A percentile compares a stretch with the other conserved stretches of the same genome.
Evolutionary conservation across 2,888 invertebrate species (phyloP).

Genomic region (Cephus pulcher): DNA sequence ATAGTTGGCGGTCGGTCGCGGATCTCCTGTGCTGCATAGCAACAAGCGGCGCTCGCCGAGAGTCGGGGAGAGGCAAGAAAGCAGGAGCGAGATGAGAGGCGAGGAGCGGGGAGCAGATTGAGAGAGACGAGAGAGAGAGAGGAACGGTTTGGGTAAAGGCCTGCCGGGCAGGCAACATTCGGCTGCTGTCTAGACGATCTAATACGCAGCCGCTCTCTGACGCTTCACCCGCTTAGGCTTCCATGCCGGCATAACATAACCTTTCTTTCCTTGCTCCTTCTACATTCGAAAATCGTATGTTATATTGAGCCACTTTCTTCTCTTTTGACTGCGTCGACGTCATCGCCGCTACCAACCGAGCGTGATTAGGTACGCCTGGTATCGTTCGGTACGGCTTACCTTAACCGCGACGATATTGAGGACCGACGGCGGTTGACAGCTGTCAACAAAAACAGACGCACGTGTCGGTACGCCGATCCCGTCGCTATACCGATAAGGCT

Average conservation of each 20-base stretch:
- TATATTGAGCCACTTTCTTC: no score
- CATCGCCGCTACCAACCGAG: no score
- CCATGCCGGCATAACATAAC: no score
- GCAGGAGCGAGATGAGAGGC: background rate
- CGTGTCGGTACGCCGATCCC: no score
- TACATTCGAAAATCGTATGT: no score
- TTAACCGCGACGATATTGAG: no score
- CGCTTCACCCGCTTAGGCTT: no score
- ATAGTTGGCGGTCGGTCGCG: constrained; percentile 36
- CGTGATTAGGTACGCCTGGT: no score
- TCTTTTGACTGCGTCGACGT: no score
- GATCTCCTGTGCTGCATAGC: constrained; percentile 56
- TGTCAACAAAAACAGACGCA: constrained; percentile 3
- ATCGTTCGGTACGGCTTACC: no score
- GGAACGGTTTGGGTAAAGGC: background rate
- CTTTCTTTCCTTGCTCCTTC: no score
- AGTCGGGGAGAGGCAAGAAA: constrained; percentile 1
- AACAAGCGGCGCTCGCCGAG: constrained; percentile 47
- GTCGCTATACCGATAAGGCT: background rate
- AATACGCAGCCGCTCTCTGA: no score
- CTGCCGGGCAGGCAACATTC: background rate
- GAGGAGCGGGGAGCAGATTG: background rate
- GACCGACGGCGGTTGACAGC: background rate
- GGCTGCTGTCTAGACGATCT: background rate
- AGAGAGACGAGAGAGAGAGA: background rate